Evolutionary conservation across 2,888 invertebrate species (phyloP).

Genomic region (Anoncus sp.): DNA sequence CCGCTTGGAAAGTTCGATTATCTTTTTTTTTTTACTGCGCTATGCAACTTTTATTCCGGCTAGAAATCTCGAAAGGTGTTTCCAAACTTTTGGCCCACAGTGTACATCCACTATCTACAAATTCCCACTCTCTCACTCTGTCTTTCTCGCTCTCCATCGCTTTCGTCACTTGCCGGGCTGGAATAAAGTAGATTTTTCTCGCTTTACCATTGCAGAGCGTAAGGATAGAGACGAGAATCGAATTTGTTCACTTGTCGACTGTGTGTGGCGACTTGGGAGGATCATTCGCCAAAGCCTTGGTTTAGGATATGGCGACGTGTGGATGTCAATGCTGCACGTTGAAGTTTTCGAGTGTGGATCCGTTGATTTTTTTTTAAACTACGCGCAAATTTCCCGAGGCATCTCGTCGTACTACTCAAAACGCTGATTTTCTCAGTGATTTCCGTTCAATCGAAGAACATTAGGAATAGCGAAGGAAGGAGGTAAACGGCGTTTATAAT

Average conservation of each 20-base stretch:
- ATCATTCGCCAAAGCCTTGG: not conserved
- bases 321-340: not conserved
- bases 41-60: too few relatives aligned
- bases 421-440: not conserved
- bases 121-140: too few relatives aligned
- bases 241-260: not conserved
- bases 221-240: not conserved
- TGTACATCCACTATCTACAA: too few relatives aligned
- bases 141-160: too few relatives aligned
- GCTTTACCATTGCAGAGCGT: not conserved
- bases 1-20: too few relatives aligned
- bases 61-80: too few relatives aligned
- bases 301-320: not conserved
- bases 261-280: not conserved
- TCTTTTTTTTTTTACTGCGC: too few relatives aligned
- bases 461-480: constrained; percentile 14
- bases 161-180: not conserved
- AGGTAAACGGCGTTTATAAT: constrained; percentile 51
- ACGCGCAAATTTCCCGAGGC: constrained; percentile 13
- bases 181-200: not conserved
- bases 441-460: constrained; percentile 29
- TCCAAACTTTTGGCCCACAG: too few relatives aligned
- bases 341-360: not conserved
- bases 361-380: not conserved
- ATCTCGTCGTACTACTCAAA: constrained; percentile 11